A percentile compares a stretch with the other conserved stretches of the same genome.
Conservation (phyloP, 2,888 invertebrate genomes). For the Trachelus troglodyta region DNA sequence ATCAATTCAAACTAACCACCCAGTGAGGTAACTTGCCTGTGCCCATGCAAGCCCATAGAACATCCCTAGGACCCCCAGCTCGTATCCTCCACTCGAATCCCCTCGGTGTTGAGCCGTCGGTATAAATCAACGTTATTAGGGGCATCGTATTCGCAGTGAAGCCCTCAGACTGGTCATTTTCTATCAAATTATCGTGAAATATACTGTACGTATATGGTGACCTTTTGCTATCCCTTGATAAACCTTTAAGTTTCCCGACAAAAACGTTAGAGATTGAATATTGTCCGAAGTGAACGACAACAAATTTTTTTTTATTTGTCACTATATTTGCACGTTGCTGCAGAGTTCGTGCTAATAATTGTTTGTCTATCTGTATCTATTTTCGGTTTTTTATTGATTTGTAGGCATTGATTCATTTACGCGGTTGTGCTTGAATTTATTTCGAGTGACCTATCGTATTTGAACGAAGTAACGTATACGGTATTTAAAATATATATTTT, state of each 20-base stretch:
- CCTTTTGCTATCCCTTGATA: neutral
- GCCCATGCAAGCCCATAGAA: constrained; percentile 25
- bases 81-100: constrained; percentile 33
- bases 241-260: neutral
- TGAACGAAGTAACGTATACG: neutral
- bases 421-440: neutral
- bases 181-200: constrained; percentile 64
- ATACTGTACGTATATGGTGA: constrained; percentile 22
- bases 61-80: constrained; percentile 37
- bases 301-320: neutral
- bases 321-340: neutral
- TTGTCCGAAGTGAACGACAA: neutral
- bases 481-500: neutral
- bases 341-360: neutral
- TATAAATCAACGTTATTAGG: constrained; percentile 66
- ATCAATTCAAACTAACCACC: constrained; percentile 64
- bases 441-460: neutral
- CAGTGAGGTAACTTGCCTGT: constrained; percentile 50
- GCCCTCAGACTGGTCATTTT: constrained; percentile 57
- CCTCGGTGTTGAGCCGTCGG: constrained; percentile 51
- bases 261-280: neutral
- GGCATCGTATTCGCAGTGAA: constrained; percentile 59
- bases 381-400: neutral
- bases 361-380: neutral
- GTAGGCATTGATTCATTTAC: neutral